Evolutionary conservation across 2,113 vertebrate genomes (phyloP).

Genomic region (Chinchilla lanigera): DNA sequence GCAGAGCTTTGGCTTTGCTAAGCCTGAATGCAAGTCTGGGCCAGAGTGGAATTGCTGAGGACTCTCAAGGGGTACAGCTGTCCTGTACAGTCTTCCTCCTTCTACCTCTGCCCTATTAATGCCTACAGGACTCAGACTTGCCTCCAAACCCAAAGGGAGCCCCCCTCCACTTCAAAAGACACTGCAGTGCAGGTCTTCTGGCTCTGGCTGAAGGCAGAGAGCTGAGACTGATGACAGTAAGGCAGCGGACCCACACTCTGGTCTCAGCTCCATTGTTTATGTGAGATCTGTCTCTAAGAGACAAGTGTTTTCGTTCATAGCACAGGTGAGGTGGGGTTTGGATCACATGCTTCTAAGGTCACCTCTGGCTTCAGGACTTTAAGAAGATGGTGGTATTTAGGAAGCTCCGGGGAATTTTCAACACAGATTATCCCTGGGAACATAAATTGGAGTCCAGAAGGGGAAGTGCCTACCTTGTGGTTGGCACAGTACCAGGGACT

Average conservation of each 20-base stretch:
- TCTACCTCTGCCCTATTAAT: neutral
- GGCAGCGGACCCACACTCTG: neutral
- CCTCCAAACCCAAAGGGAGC: neutral
- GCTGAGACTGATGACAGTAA: neutral
- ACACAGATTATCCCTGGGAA: neutral
- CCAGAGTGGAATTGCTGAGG: constrained; percentile 18
- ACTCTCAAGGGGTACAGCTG: neutral
- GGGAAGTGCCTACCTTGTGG: neutral
- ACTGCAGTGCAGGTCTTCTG: neutral
- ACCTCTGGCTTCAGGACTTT: neutral
- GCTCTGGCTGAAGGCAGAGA: neutral
- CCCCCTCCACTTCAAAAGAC: neutral
- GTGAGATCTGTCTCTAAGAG: neutral
- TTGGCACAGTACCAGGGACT: neutral
- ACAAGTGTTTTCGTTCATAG: neutral
- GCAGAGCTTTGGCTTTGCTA: neutral
- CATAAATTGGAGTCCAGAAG: neutral
- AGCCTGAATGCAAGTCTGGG: neutral
- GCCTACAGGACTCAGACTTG: neutral
- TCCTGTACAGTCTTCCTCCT: neutral
- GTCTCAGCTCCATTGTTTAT: neutral
- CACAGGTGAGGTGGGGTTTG: neutral
- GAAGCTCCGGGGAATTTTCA: constrained; percentile 28
- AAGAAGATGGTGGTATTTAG: neutral
- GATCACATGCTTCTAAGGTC: neutral